Conservation (phyloP, 2,113 vertebrate species). For the Eurystomus gularis region DNA sequence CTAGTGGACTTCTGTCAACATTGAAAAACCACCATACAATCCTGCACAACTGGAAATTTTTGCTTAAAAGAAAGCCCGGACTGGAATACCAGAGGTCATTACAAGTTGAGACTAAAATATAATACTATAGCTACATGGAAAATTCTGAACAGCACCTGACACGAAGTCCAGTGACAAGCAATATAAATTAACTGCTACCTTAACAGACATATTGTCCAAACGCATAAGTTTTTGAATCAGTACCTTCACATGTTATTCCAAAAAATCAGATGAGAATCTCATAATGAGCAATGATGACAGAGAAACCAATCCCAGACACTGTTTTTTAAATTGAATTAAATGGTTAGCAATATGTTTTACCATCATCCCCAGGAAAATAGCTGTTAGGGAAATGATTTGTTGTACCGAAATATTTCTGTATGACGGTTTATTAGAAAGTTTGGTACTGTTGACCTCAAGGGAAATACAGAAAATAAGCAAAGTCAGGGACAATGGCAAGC, state of each 20-base stretch:
- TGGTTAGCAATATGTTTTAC: not conserved
- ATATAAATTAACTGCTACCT: not conserved
- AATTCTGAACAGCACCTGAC: not conserved
- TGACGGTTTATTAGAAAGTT: not conserved
- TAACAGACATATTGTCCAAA: not conserved
- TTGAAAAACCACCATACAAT: not conserved
- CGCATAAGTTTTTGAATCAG: not conserved
- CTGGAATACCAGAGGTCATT: not conserved
- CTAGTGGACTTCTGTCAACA: constrained; percentile 29
- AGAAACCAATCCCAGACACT: not conserved
- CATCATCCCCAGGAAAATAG: not conserved
- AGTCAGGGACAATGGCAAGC: not conserved
- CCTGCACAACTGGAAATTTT: not conserved
- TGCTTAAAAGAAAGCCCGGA: constrained; percentile 2
- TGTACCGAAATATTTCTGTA: not conserved
- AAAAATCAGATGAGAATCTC: not conserved
- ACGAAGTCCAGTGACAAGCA: not conserved
- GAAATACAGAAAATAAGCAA: not conserved
- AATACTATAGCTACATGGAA: not conserved
- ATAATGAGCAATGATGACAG: not conserved
- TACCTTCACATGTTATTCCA: not conserved
- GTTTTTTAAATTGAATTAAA: not conserved
- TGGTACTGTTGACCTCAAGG: not conserved
- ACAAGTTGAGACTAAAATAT: not conserved
- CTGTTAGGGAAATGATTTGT: not conserved